phyloP scores from a whole-genome alignment of 2,888 invertebrate genomes.

The Polietes domitor region DNA sequence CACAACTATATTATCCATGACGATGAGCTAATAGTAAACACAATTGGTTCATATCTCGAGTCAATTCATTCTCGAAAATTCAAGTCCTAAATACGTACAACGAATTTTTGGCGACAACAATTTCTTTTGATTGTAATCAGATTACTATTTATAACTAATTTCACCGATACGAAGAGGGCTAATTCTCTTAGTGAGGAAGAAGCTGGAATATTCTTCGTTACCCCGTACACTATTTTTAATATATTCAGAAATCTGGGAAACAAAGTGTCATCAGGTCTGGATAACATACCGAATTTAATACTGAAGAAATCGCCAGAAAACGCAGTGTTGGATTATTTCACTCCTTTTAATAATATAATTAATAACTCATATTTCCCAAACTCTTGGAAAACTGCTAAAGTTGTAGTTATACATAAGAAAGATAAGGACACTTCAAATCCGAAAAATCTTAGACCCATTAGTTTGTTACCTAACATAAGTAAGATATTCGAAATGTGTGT shows the following conservation, averaged over 20 bases:
- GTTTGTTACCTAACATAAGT: background rate
- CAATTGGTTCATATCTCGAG: background rate
- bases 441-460: constrained; percentile 19
- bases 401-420: constrained; percentile 29
- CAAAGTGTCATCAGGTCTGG: background rate
- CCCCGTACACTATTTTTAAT: background rate
- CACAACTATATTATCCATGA: background rate
- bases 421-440: constrained; percentile 1
- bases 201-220: background rate
- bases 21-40: background rate
- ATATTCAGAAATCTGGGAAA: background rate
- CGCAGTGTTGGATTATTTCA: background rate
- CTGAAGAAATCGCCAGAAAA: background rate
- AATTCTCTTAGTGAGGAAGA: background rate
- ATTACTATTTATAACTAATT: background rate
- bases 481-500: constrained; percentile 22
- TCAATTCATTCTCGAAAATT: background rate
- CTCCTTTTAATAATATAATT: constrained; percentile 13
- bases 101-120: background rate
- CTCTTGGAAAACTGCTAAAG: constrained; percentile 26
- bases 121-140: background rate
- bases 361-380: constrained; percentile 32
- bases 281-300: background rate
- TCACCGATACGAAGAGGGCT: background rate
- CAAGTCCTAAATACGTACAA: background rate